Evolutionary conservation across 2,888 invertebrate species (phyloP).

Genomic region (Pollenia amentaria): DNA sequence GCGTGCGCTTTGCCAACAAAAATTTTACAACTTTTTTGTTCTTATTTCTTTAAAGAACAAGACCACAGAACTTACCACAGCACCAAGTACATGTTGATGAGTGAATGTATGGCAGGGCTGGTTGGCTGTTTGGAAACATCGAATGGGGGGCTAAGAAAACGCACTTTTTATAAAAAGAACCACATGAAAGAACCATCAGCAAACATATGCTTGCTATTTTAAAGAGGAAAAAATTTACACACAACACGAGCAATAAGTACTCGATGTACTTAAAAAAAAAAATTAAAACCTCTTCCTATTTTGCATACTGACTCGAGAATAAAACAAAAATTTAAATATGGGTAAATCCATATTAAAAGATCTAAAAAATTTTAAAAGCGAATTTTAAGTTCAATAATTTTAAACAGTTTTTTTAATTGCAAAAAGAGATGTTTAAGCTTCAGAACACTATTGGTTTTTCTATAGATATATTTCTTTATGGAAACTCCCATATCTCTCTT

Average conservation of each 20-base stretch:
- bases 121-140: neutral
- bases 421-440: no score
- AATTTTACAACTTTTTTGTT: neutral
- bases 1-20: constrained; percentile 67
- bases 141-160: constrained; percentile 13
- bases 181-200: constrained; percentile 57
- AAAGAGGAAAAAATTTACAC: constrained; percentile 59
- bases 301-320: constrained; percentile 65
- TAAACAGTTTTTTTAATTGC: no score
- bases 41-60: constrained; percentile 22
- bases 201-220: constrained; percentile 61
- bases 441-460: no score
- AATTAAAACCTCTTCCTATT: constrained; percentile 58
- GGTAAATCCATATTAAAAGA: constrained; percentile 18
- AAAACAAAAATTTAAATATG: constrained; percentile 30
- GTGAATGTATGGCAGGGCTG: constrained; percentile 52
- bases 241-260: constrained; percentile 46
- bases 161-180: constrained; percentile 52
- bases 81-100: constrained; percentile 33
- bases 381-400: no score
- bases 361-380: neutral
- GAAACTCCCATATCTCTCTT: constrained; percentile 13
- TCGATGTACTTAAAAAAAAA: constrained; percentile 58
- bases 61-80: constrained; percentile 61
- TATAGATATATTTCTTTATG: neutral